These are phyloP conservation scores for Chionis minor DNA, from an alignment of 2,113 vertebrate species.

Conservation along the genomic window DNA sequence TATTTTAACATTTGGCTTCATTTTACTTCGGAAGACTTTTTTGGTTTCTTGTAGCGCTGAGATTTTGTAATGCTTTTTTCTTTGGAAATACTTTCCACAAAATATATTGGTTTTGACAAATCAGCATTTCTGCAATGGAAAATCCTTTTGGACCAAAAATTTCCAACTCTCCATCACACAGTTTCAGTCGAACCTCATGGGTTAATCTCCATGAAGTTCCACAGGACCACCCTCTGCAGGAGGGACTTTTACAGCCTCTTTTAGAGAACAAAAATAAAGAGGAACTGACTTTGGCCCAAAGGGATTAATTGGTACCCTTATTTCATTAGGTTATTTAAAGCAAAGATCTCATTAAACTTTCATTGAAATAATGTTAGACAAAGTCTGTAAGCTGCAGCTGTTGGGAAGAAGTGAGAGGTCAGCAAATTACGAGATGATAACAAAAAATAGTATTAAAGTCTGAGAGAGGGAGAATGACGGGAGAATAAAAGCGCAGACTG, in stretches of 20 bases:
- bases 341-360: conserved; percentile 59
- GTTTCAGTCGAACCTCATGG: background rate
- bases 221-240: conserved; percentile 18
- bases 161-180: background rate
- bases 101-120: background rate
- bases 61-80: background rate
- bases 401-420: conserved; percentile 43
- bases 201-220: conserved; percentile 34
- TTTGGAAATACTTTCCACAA: background rate
- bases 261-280: conserved; percentile 38
- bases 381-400: conserved; percentile 42
- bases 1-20: background rate
- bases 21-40: background rate
- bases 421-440: conserved; percentile 54
- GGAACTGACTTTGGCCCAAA: conserved; percentile 50
- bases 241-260: conserved; percentile 38
- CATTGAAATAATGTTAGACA: conserved; percentile 37
- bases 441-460: background rate
- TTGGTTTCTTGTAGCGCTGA: background rate
- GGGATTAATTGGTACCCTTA: conserved; percentile 61
- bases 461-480: background rate
- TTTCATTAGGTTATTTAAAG: conserved; percentile 66
- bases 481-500: background rate
- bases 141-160: background rate
- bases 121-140: background rate